phyloP scores from a whole-genome alignment of 1,140 invertebrate genomes.

The Neoseiulus cucumeris region DNA sequence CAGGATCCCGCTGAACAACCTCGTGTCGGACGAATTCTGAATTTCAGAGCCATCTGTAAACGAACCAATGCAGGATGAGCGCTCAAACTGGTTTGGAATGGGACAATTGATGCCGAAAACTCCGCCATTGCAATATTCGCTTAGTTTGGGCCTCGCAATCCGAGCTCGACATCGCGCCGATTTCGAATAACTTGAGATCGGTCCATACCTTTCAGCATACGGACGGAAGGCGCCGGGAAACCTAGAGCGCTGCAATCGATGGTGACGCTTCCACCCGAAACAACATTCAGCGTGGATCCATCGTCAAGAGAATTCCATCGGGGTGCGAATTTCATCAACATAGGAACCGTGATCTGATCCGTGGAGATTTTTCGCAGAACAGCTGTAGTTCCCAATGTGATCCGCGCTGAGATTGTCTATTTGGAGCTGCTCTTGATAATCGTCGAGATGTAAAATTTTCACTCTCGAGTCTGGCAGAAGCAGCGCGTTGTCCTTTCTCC shows the following conservation, averaged over 20 bases:
- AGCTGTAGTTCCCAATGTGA: slow-evolving; percentile 21
- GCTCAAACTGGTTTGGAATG: too few relatives aligned
- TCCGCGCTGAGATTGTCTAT: slow-evolving; percentile 21
- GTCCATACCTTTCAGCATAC: background rate
- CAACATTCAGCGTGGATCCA: background rate
- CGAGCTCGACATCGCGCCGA: too few relatives aligned
- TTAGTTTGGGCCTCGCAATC: too few relatives aligned
- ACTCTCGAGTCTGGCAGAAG: slow-evolving; percentile 23
- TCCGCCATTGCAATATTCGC: too few relatives aligned
- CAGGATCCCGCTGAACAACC: too few relatives aligned
- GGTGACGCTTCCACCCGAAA: background rate
- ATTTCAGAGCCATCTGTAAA: too few relatives aligned
- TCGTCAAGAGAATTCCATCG: too few relatives aligned
- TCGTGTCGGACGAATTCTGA: too few relatives aligned
- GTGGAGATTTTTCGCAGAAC: slow-evolving; percentile 18
- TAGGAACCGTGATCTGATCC: slow-evolving; percentile 19
- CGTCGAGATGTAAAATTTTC: slow-evolving; percentile 16
- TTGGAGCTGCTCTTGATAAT: slow-evolving; percentile 14
- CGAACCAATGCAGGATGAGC: too few relatives aligned
- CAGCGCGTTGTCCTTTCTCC: slow-evolving; percentile 38
- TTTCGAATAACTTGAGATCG: too few relatives aligned
- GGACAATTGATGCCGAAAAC: too few relatives aligned
- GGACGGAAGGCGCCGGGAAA: slow-evolving; percentile 16
- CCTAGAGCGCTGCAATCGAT: slow-evolving; percentile 16
- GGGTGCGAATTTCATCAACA: too few relatives aligned